A percentile compares a stretch with the other conserved stretches of the same genome.
phyloP scores from a whole-genome alignment of 2,113 vertebrate genomes.

The Anolis carolinensis region DNA sequence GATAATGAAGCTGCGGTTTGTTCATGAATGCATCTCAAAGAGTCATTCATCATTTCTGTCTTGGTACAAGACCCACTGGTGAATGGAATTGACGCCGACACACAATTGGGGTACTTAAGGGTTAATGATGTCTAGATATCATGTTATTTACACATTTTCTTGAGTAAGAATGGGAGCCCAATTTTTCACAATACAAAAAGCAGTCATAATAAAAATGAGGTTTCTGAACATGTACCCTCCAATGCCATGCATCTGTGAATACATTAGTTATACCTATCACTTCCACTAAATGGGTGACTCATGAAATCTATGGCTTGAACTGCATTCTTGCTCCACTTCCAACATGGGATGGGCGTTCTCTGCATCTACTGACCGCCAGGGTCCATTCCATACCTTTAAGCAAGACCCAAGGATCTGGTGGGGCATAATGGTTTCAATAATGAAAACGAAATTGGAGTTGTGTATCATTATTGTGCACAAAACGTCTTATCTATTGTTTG shows the following conservation, averaged over 20 bases:
- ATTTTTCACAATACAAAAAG: neutral
- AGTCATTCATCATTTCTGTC: neutral
- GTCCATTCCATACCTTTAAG: neutral
- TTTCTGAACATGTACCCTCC: neutral
- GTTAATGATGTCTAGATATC: neutral
- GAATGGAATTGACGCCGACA: neutral
- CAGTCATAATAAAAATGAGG: conserved; percentile 23
- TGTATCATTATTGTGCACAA: too few species aligned
- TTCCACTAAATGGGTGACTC: neutral
- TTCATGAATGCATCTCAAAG: neutral
- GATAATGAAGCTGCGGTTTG: neutral
- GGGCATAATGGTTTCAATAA: too few species aligned
- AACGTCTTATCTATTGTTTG: neutral
- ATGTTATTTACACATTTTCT: conserved; percentile 8
- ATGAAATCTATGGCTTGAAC: neutral
- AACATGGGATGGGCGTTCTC: neutral
- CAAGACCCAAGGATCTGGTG: neutral
- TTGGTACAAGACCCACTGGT: neutral
- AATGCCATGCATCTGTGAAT: neutral
- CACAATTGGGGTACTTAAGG: neutral
- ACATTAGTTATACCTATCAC: neutral
- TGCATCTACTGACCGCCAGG: neutral
- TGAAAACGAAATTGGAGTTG: too few species aligned
- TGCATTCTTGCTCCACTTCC: neutral
- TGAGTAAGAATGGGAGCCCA: conserved; percentile 6